These are phyloP conservation scores for Leptarthrus brevirostris DNA, from an alignment of 2,888 invertebrate genomes.

Conservation along the genomic window DNA sequence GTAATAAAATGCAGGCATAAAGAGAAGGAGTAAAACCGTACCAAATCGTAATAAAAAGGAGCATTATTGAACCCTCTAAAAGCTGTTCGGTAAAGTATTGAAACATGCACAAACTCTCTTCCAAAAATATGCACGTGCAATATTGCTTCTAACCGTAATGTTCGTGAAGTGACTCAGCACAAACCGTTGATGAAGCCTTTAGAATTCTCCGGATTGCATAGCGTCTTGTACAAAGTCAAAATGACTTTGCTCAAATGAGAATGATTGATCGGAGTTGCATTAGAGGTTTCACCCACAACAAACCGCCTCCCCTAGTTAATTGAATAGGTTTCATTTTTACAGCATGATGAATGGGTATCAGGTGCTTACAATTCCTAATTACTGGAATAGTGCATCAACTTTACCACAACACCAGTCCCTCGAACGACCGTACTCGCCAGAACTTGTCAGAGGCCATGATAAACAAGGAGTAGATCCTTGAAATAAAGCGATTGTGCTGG, in stretches of 20 bases:
- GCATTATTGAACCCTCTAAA: too few relatives aligned
- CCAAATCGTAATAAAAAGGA: too few relatives aligned
- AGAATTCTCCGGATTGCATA: not conserved
- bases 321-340: slow-evolving; percentile 7
- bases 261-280: slow-evolving; percentile 39
- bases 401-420: not conserved
- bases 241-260: slow-evolving; percentile 10
- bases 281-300: not conserved
- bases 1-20: too few relatives aligned
- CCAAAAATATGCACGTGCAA: slow-evolving; percentile 26
- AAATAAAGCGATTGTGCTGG: not conserved
- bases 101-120: too few relatives aligned
- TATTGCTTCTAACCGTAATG: not conserved
- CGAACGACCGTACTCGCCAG: not conserved
- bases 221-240: not conserved
- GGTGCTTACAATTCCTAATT: slow-evolving; percentile 34
- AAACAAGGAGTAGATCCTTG: not conserved
- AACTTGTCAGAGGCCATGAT: slow-evolving; percentile 15
- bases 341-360: slow-evolving; percentile 31
- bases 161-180: slow-evolving; percentile 8
- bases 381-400: slow-evolving; percentile 22
- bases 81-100: too few relatives aligned
- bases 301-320: slow-evolving; percentile 23
- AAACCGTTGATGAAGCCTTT: not conserved
- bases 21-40: too few relatives aligned